These are phyloP conservation scores for Martes martes DNA, from an alignment of 2,113 vertebrate species.

Conservation along the genomic window DNA sequence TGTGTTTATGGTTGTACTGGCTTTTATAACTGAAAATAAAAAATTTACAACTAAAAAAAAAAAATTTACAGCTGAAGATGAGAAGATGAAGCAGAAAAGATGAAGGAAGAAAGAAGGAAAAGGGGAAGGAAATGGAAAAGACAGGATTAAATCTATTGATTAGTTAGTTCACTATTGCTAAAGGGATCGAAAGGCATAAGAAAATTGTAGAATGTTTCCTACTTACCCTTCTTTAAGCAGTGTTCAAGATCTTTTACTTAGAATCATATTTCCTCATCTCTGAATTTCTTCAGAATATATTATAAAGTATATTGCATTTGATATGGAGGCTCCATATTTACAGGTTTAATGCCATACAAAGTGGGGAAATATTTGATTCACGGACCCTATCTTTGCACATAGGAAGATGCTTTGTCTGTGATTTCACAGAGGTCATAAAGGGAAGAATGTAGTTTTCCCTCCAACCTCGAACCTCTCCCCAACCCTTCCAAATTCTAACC, in stretches of 20 bases:
- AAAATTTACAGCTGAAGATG: neutral
- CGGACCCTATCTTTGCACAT: neutral
- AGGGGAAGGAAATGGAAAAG: neutral
- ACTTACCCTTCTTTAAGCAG: neutral
- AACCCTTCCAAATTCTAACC: neutral
- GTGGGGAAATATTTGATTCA: neutral
- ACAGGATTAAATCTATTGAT: neutral
- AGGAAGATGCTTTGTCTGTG: neutral
- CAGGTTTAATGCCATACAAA: neutral
- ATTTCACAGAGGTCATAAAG: neutral
- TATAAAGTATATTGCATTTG: neutral
- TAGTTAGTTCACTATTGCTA: neutral
- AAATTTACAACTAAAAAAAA: neutral
- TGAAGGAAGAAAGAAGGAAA: neutral
- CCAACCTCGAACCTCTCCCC: neutral
- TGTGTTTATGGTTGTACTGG: neutral
- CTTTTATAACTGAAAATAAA: neutral
- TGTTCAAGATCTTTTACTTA: neutral
- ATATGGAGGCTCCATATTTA: neutral
- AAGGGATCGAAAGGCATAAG: neutral
- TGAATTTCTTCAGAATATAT: neutral
- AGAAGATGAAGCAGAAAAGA: neutral
- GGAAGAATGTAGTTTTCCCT: neutral
- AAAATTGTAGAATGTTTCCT: neutral
- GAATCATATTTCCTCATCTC: neutral